Evolutionary conservation across 2,113 vertebrate genomes (phyloP), one percentile per base, ranked within the genome.

Genomic region (Macheiramphus alcinus): DNA sequence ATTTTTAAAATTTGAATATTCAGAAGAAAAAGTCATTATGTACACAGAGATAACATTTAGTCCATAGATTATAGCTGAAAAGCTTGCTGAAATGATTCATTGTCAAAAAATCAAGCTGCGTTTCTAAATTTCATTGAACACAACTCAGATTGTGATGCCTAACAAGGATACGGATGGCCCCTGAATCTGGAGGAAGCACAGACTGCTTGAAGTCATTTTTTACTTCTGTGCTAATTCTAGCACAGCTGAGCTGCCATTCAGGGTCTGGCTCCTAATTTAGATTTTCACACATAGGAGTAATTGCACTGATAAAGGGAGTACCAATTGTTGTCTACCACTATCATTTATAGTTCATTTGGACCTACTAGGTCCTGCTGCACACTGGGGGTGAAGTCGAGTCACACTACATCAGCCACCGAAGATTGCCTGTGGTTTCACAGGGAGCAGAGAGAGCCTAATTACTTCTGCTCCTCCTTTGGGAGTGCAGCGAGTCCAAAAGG

Each of bases 341-440:
- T 61, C 23, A 84, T 80, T 93, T 78, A 59, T 32, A 73, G 16
- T 90, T 90, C 38, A 66, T 92, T 88, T 86, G 82, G 38, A 83
- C 50, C 9, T 92, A 43, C 59, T 83, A 78, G 38, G 23, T 61
- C 90, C 45, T 47, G 10, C 10, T 68, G 66, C 76, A 86, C 22
- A 4, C n/a, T 80, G 67, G 16, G 19, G 36, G 71, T 40, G 76
- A 76, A 91, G 67, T 52, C 10, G 3, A 91, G 43, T 70, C 70
- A 67, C 48, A 53, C 65, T 85, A 16, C 40, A 48, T 79, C 79
- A 94, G 67, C 22, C 10, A 11, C 19, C 55, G 73, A 84, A 67
- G 47, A 67, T 53, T 93, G 47, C 13, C 32, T 70, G 50, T 32
- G 25, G 29, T 86, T 94, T 95, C 72, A 72, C 34, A 47, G 6